Base-by-base conservation (phyloP, 2,113 vertebrate genomes). In the Leiothrix lutea region DNA sequence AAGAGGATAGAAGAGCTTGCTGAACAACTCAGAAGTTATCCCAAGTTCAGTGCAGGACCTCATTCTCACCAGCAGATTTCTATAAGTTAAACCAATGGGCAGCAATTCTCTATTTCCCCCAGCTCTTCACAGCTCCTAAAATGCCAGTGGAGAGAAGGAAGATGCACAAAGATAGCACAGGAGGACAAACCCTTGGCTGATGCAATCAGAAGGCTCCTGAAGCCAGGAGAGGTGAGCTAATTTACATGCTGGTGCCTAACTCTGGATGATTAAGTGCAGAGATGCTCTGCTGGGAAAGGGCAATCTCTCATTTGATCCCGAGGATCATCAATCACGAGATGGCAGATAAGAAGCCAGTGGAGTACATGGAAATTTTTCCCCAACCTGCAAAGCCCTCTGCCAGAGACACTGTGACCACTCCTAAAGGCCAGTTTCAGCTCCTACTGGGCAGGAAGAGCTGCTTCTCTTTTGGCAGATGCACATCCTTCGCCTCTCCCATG, bases 271-370 rank as follows among this genome's bases (percentile, higher is more conserved):
- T 89, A 94, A 95, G 74, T 73, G 53, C 89, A 95, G 91, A 94
- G 90, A 95, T 95, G 90, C 84, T 95, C 69, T 95, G 87, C 73
- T 93, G 92, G 82, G 90, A 92, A 96, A 95, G 82, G 86, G 62
- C 93, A 94, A 95, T 93, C 73, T 94, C 86, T 94, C 84, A 82
- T 70, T 92, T 81, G 83, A 95, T 96, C 85, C 82, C 4, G 12
- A 92, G 81, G 17, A 64, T 61, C 84, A 96, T 94, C 87, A 92
- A 92, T 96, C 95, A 92, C 35, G 72, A 86, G 74, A 90, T 42
- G 65, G 93, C 88, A 97, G 91, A 88, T 94, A 97, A 91, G 42
- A 19, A 93, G 85, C 33, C 47, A 23, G 80, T 25, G 70, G 73
- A 90, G 91, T 7, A 84, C 77, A 86, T 69, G 87, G 69, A 92